Conservation (phyloP, 2,113 vertebrate genomes). For the Marmota monax region DNA sequence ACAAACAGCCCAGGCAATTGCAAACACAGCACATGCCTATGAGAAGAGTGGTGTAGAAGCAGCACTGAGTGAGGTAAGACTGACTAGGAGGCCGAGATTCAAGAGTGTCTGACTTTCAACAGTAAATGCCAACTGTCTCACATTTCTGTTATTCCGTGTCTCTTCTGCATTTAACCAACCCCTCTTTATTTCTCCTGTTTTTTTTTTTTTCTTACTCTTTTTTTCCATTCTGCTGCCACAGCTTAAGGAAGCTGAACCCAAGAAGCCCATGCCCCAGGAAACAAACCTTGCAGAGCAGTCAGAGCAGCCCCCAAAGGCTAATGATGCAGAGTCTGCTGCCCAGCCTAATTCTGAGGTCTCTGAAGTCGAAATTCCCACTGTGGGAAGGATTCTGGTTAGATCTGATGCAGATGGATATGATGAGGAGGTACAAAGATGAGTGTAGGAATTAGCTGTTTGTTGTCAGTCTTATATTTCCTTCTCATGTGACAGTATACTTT, state of each 20-base stretch:
- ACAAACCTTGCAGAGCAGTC: constrained; percentile 80
- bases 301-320: constrained; percentile 77
- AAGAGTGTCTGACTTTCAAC: neutral
- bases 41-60: constrained; percentile 84
- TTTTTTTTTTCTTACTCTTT: constrained; percentile 52
- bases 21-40: constrained; percentile 82
- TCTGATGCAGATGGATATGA: constrained; percentile 97
- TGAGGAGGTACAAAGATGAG: constrained; percentile 93
- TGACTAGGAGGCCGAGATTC: rapidly evolving
- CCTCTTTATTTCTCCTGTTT: constrained; percentile 69
- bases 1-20: constrained; percentile 88
- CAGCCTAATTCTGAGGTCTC: constrained; percentile 91
- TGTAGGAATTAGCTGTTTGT: constrained; percentile 54
- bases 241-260: constrained; percentile 84
- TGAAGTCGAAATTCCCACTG: constrained; percentile 97
- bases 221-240: constrained; percentile 78
- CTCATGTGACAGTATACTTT: neutral
- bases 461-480: neutral
- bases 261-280: constrained; percentile 79
- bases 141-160: constrained; percentile 20
- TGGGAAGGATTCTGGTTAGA: constrained; percentile 96
- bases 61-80: constrained; percentile 86
- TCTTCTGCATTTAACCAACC: neutral
- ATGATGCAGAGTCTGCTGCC: constrained; percentile 80
- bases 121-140: neutral